These are phyloP conservation scores for Australoheros scitulus DNA, from an alignment of 2,113 vertebrate genomes.

Conservation along the genomic window DNA sequence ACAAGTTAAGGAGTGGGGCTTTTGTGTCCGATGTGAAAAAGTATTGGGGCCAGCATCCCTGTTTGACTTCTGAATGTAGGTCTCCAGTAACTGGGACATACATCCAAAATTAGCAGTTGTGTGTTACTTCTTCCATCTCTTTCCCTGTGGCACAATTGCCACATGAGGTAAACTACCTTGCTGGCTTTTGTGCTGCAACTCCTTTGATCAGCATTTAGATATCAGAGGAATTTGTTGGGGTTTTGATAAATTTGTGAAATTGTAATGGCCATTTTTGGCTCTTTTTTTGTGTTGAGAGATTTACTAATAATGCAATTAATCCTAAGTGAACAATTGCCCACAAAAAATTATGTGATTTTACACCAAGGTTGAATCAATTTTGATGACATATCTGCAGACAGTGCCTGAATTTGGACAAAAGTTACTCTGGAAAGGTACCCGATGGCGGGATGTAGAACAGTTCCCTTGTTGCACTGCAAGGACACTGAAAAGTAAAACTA, in stretches of 20 bases:
- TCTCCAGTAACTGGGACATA: constrained; percentile 72
- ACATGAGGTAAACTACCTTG: constrained; percentile 32
- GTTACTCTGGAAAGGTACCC: constrained; percentile 19
- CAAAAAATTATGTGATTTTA: not conserved
- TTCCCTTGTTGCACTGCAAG: constrained; percentile 74
- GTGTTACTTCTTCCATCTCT: constrained; percentile 55
- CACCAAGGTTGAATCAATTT: not conserved
- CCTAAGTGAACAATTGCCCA: not conserved
- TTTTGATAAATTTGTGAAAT: not conserved
- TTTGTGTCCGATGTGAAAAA: constrained; percentile 43
- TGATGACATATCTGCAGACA: not conserved
- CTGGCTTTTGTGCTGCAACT: not conserved
- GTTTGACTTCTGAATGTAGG: constrained; percentile 71
- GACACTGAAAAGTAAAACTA: constrained; percentile 74
- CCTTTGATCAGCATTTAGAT: constrained; percentile 11
- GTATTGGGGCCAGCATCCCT: constrained; percentile 46
- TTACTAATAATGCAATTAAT: not conserved
- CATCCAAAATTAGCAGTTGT: constrained; percentile 66
- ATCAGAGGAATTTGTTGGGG: not conserved
- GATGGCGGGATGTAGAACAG: constrained; percentile 71
- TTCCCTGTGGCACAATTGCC: constrained; percentile 45
- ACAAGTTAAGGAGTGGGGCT: constrained; percentile 18
- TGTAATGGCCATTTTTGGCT: not conserved
- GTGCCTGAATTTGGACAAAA: constrained; percentile 36
- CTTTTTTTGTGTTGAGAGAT: not conserved